phyloP scores from a whole-genome alignment of 2,113 vertebrate genomes.

The Antechinus stuartii region DNA sequence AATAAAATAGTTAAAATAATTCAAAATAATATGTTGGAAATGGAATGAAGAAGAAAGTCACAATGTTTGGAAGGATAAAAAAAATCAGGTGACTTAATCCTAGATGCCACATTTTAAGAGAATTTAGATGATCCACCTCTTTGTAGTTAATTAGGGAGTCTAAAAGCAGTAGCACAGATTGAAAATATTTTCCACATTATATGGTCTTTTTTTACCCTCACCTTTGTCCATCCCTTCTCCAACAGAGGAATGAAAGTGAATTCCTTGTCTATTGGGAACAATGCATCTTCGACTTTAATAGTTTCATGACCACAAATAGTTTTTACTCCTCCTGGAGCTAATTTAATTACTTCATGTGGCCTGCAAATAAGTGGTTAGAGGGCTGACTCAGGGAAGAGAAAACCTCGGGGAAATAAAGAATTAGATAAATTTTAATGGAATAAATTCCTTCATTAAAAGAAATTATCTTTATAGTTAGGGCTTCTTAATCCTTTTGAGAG shows the following conservation, averaged over 20 bases:
- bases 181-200: neutral
- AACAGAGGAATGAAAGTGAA: neutral
- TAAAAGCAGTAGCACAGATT: neutral
- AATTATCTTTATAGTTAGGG: conserved; percentile 96
- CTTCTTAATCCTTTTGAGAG: conserved; percentile 82
- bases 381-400: neutral
- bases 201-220: neutral
- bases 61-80: neutral
- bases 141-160: neutral
- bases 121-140: neutral
- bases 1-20: neutral
- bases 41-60: neutral
- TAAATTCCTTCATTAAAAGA: conserved; percentile 76
- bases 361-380: neutral
- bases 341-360: neutral
- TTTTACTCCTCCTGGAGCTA: neutral
- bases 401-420: neutral
- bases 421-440: neutral
- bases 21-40: neutral
- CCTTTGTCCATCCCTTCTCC: neutral
- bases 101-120: neutral
- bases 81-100: neutral
- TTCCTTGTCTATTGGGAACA: neutral
- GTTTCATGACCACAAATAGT: neutral
- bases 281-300: neutral